Conservation (phyloP, 2,888 invertebrate species). For the Onchidella celtica region DNA sequence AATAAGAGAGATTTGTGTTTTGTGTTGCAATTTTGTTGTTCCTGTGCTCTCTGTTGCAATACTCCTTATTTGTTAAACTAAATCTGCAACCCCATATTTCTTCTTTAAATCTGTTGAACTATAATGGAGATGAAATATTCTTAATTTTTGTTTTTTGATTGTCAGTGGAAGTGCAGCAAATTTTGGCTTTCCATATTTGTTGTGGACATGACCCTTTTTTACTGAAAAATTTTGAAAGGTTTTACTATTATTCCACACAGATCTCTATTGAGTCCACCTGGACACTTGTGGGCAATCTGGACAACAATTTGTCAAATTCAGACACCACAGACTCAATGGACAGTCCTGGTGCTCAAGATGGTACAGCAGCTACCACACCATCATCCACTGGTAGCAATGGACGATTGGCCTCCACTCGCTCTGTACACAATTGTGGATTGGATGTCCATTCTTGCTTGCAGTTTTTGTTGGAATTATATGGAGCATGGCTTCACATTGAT, state of each 20-base stretch:
- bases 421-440: conserved; percentile 82
- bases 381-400: conserved; percentile 7
- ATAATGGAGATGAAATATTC: no score
- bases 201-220: no score
- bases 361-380: background rate
- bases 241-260: conserved; percentile 55
- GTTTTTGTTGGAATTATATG: conserved; percentile 93
- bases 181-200: no score
- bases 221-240: no score
- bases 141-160: no score
- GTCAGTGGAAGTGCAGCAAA: no score
- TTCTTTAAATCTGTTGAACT: no score
- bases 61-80: no score
- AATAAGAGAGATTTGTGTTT: no score
- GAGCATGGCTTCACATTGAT: conserved; percentile 86
- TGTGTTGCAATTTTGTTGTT: no score
- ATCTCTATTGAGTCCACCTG: conserved; percentile 78
- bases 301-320: conserved; percentile 64
- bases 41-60: no score
- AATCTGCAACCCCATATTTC: no score
- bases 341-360: conserved; percentile 58
- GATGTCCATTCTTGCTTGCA: conserved; percentile 96
- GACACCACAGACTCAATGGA: conserved; percentile 72
- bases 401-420: conserved; percentile 55
- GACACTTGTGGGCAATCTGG: conserved; percentile 76